Evolutionary conservation across 2,888 invertebrate genomes (phyloP).

Genomic region (Eristalinus aeneus): DNA sequence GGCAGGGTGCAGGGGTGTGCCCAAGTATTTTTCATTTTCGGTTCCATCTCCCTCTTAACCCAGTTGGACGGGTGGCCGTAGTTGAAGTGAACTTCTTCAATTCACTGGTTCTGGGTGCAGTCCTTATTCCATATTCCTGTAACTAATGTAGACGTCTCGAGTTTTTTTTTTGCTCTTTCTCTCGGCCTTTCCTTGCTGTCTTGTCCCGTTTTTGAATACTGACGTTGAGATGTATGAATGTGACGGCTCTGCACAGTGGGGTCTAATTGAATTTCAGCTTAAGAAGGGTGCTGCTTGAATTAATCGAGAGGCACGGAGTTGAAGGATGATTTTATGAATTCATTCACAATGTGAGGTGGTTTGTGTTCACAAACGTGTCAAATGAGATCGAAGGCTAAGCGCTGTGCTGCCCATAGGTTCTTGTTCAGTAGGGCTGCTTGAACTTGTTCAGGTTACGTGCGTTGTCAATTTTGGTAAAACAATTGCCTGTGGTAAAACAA

Average conservation of each 20-base stretch:
- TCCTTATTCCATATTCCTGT: constrained; percentile 14
- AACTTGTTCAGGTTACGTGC: no score
- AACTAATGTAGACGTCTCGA: constrained; percentile 28
- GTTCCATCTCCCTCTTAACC: not conserved
- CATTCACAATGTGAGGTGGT: no score
- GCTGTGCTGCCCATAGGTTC: no score
- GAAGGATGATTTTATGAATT: no score
- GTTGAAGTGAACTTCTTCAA: not conserved
- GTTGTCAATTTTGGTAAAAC: no score
- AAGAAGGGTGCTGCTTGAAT: not conserved
- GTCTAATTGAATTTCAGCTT: not conserved
- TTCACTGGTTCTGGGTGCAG: not conserved
- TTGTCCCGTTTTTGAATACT: not conserved
- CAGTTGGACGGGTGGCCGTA: not conserved
- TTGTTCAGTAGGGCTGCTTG: no score
- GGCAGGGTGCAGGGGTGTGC: not conserved
- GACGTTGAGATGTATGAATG: not conserved
- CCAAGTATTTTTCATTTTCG: not conserved
- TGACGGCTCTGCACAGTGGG: not conserved
- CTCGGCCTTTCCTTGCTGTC: no score
- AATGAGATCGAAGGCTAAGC: no score
- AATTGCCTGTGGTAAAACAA: no score
- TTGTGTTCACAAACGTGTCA: no score
- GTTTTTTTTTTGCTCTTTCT: not conserved
- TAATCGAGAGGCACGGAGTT: not conserved